Evolutionary conservation across 1,140 invertebrate genomes (phyloP), one percentile per base, ranked within the genome.

Genomic region (Orius laevigatus): DNA sequence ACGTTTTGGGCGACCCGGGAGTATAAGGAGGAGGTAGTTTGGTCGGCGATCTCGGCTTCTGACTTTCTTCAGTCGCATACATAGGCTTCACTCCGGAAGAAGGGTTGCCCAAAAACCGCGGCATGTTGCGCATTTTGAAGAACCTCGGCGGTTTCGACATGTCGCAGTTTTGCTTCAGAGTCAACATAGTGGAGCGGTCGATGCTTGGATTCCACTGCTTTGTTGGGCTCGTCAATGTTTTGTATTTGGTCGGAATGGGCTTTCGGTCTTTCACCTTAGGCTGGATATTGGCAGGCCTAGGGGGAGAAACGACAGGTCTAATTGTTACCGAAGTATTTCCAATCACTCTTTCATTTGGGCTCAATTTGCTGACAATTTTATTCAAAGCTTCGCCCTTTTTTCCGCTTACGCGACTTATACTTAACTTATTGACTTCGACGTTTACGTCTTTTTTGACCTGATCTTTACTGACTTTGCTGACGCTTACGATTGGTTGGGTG

Each of bases 41-140:
- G 10, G 52, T 55, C 4, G 53, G 51, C 35, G 47, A 51, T 25
- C 51, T 65, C 10, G 65, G 52, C 11, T 57, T 64, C 52, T 57
- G 66, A 39, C 56, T 64, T 54, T 49, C 61, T 50, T 50, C n/a
- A 0, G 71, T 64, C 5, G 66, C 63, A 48, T 73, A 76, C 66
- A 76, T 68, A 0, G 73, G 71, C 40, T 75, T 76, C 0, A 75
- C 74, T 0, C 73, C 73, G 0, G 71, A 73, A 0, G 72, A 68
- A 0, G 73, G 73, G 57, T 74, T 74, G 0, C 72, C 73, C n/a
- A 75, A 56, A 53, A 70, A 75, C 51, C 73, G 58, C 0, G 71
- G 72, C 51, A 69, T 66, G 51, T 76, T 76, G 14, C 72, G 58
- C 57, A 68, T 66, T 51, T 74, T 75, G 48, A 74, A 74, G 35